phyloP scores from a whole-genome alignment of 2,888 invertebrate genomes.

The Iselma pallidipennis region DNA sequence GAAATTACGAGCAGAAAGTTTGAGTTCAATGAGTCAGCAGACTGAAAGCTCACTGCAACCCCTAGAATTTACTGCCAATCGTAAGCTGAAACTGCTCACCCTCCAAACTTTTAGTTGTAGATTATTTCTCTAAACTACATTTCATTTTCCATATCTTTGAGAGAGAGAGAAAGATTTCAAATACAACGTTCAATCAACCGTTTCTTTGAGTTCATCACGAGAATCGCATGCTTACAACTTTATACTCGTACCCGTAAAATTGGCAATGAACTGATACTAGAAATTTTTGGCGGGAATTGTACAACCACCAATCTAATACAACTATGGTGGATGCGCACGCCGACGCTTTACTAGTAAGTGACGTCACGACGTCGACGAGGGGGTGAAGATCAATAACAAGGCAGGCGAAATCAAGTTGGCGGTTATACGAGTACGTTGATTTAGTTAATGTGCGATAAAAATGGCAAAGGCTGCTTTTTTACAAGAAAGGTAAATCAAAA shows the following conservation, averaged over 20 bases:
- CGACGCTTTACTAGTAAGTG: conserved; percentile 28
- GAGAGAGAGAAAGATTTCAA: neutral
- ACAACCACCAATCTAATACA: conserved; percentile 39
- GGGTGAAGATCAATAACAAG: conserved; percentile 47
- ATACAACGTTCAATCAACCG: neutral
- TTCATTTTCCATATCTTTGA: neutral
- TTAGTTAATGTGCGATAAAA: conserved; percentile 70
- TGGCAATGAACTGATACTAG: conserved; percentile 43
- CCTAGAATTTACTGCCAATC: neutral
- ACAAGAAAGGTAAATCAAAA: conserved; percentile 61
- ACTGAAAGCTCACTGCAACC: neutral
- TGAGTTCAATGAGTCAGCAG: neutral
- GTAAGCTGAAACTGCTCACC: neutral
- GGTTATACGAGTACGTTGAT: conserved; percentile 38
- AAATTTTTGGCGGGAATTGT: conserved; percentile 49
- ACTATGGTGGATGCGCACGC: conserved; percentile 36
- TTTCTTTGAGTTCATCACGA: conserved; percentile 17
- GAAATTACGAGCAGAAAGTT: neutral
- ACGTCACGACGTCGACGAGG: conserved; percentile 35
- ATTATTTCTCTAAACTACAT: too few species aligned
- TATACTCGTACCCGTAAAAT: conserved; percentile 23
- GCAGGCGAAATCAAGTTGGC: conserved; percentile 49
- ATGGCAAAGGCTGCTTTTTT: conserved; percentile 73
- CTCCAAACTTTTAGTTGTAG: neutral
- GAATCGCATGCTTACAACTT: conserved; percentile 36